A percentile compares a stretch with the other conserved stretches of the same genome.
phyloP scores from a whole-genome alignment of 2,113 vertebrate species.

The Urocynchramus pylzowi region DNA sequence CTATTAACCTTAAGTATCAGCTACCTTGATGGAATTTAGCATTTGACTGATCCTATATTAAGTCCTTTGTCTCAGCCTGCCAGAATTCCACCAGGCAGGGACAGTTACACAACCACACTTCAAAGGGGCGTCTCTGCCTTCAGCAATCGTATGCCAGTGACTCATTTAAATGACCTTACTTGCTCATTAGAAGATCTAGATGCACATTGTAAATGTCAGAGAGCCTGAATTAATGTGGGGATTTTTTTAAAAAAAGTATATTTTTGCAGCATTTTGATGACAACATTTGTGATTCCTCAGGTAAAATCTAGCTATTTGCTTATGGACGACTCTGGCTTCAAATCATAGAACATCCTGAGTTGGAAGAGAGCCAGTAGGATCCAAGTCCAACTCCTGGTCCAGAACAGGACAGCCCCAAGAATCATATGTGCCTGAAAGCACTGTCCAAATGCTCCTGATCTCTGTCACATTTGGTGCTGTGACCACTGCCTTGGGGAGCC shows the following conservation, averaged over 20 bases:
- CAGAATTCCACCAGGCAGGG: slow-evolving; percentile 33
- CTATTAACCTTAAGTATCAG: slow-evolving; percentile 49
- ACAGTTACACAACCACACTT: slow-evolving; percentile 66
- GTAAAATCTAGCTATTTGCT: slow-evolving; percentile 7
- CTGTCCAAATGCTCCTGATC: neutral
- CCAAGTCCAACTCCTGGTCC: neutral
- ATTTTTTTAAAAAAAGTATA: neutral
- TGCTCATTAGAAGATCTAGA: slow-evolving; percentile 69
- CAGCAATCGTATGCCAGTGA: slow-evolving; percentile 43
- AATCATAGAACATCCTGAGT: neutral
- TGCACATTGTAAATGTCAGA: slow-evolving; percentile 68
- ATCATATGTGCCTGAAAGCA: neutral
- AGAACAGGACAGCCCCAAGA: neutral
- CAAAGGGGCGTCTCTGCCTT: slow-evolving; percentile 63
- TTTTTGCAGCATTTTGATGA: slow-evolving; percentile 51
- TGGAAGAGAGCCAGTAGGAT: neutral
- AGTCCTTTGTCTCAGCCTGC: slow-evolving; percentile 42
- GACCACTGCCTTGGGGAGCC: neutral
- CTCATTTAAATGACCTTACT: slow-evolving; percentile 68
- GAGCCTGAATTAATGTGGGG: slow-evolving; percentile 13
- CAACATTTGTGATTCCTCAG: slow-evolving; percentile 13
- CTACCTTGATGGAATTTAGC: slow-evolving; percentile 12
- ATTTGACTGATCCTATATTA: slow-evolving; percentile 56
- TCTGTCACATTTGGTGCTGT: neutral
- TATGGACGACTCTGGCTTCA: neutral